phyloP scores from a whole-genome alignment of 2,797 vertebrate genomes.

The Chlorospingus semifuscus region DNA sequence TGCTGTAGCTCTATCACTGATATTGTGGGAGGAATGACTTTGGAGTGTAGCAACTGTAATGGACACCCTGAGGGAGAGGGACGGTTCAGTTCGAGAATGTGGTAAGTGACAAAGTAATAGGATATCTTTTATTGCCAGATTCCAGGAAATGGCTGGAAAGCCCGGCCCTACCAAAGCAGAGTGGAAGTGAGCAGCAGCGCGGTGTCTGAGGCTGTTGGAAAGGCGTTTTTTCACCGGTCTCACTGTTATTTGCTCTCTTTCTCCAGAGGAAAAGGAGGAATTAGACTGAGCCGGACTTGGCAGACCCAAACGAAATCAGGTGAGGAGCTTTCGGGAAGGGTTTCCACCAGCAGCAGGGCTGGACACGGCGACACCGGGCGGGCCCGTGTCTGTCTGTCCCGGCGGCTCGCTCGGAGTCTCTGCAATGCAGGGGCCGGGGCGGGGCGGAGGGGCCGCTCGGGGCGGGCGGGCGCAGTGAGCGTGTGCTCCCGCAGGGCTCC shows the following conservation, averaged over 20 bases:
- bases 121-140: background rate
- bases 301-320: background rate
- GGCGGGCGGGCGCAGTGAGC: background rate
- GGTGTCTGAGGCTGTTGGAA: background rate
- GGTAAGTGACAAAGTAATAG: background rate
- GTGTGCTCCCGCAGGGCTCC: conserved; percentile 78
- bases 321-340: background rate
- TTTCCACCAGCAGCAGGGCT: fast-evolving
- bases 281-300: background rate
- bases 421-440: conserved; percentile 30
- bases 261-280: background rate
- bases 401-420: background rate
- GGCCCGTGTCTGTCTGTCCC: fast-evolving
- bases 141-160: background rate
- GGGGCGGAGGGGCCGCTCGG: background rate
- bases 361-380: fast-evolving
- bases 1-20: background rate
- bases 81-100: background rate
- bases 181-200: background rate
- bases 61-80: background rate
- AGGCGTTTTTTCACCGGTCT: background rate
- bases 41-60: fast-evolving
- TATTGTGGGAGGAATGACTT: background rate
- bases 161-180: fast-evolving
- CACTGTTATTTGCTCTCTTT: background rate